A percentile compares a stretch with the other conserved stretches of the same genome.
Conservation (phyloP, 2,113 vertebrate genomes). For the Carlito syrichta region DNA sequence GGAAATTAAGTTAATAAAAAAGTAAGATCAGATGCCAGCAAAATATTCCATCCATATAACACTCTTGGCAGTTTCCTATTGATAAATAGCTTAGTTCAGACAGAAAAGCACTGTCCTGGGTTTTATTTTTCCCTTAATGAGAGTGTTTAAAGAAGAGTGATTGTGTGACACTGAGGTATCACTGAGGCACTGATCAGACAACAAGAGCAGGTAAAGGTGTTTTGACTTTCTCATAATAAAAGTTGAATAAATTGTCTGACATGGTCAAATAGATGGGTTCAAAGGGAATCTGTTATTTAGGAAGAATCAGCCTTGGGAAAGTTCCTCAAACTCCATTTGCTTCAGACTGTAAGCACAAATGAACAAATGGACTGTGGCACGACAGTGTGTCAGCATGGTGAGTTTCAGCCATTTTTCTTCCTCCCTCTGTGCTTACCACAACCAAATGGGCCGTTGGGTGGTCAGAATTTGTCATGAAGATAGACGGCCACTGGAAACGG, state of each 20-base stretch:
- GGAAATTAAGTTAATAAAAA: constrained; percentile 22
- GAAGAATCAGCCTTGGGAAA: constrained; percentile 56
- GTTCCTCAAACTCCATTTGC: constrained; percentile 59
- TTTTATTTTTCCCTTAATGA: not conserved
- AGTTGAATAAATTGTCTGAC: not conserved
- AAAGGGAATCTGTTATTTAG: not conserved
- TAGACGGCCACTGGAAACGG: constrained; percentile 41
- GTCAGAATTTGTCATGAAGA: constrained; percentile 67
- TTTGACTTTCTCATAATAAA: constrained; percentile 21
- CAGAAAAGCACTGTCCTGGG: not conserved
- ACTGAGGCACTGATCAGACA: not conserved
- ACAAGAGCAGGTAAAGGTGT: not conserved
- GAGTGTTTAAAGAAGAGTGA: not conserved
- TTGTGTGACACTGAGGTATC: not conserved
- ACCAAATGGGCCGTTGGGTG: constrained; percentile 68
- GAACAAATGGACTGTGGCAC: constrained; percentile 71
- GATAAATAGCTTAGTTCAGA: not conserved
- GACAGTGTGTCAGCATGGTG: constrained; percentile 58
- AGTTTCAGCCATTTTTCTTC: constrained; percentile 64
- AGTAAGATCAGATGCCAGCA: constrained; percentile 1
- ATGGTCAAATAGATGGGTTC: not conserved
- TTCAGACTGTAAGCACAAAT: constrained; percentile 34
- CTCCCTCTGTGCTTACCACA: constrained; percentile 35
- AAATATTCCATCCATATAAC: not conserved
- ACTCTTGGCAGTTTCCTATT: not conserved